Evolutionary conservation across 2,113 vertebrate genomes (phyloP), one percentile per base, ranked within the genome.

Genomic region (Ailuropoda melanoleuca): DNA sequence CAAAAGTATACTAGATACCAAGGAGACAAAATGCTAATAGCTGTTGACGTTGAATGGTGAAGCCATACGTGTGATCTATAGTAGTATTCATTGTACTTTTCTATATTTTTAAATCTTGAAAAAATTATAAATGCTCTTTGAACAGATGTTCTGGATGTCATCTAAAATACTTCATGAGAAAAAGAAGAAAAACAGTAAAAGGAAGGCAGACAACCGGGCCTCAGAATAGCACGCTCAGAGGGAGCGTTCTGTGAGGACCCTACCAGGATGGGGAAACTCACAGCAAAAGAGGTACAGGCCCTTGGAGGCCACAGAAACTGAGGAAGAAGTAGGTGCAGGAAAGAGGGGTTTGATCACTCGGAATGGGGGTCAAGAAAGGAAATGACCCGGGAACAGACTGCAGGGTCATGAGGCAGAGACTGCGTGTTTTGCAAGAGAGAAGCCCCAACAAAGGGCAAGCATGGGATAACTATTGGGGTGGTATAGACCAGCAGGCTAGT

Each of bases 81-180:
- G 70, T 90, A 13, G 70, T 90, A 13, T 81, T 93, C 56, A 91
- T 96, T 94, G 58, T 77, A 82, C 66, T 93, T 93, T 85, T 56
- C 48, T 85, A 24, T 60, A 72, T 77, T 94, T 96, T 91, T 81
- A 86, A 94, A 87, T 82, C 88, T 88, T 83, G 70, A 50, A 66
- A 56, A 60, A 64, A 60, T 6, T 37, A 13, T 77, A 93, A 96
- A 74, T 87, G 58, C 17, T 89, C 88, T 88, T 87, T 93, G 72
- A 97, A 86, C 74, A 96, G 66, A 90, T 64, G 87, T 96, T 91
- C 78, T 90, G 55, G 72, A 34, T 95, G 39, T 87, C 60, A 89
- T 80, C 48, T 96, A 93, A 95, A 90, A 48, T 68, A 46, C 18
- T 50, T 88, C 24, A 31, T 68, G 23, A 29, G 48, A 90, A 39